Evolutionary conservation across 2,888 invertebrate species (phyloP).

Genomic region (Nemotelus pantherinus): DNA sequence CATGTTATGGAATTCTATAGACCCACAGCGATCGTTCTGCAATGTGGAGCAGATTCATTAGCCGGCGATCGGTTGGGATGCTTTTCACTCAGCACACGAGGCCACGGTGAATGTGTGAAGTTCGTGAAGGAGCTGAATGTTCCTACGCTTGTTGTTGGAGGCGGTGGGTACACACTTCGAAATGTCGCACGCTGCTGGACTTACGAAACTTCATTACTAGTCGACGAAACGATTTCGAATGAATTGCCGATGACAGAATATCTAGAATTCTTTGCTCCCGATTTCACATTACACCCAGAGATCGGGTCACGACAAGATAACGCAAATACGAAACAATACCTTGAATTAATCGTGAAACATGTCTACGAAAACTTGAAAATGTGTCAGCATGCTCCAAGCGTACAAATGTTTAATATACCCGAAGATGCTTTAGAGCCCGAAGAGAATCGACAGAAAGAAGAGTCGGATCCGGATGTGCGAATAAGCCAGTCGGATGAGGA

Average conservation of each 20-base stretch:
- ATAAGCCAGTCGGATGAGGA: constrained; percentile 82
- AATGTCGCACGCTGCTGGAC: constrained; percentile 99
- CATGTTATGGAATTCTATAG: constrained; percentile 96
- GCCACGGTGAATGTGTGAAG: constrained; percentile 97
- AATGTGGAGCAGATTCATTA: constrained; percentile 98
- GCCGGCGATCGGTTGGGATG: constrained; percentile 95
- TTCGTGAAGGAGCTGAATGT: constrained; percentile 93
- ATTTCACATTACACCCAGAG: constrained; percentile 95
- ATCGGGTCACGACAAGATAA: constrained; percentile 88
- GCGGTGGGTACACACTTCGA: constrained; percentile 87
- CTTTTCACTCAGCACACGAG: constrained; percentile 93
- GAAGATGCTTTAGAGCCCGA: constrained; percentile 80
- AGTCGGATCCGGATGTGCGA: constrained; percentile 84
- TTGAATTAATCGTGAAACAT: constrained; percentile 89
- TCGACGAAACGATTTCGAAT: constrained; percentile 92
- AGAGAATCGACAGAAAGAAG: constrained; percentile 74
- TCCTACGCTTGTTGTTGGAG: constrained; percentile 89
- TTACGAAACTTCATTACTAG: constrained; percentile 93
- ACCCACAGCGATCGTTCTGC: constrained; percentile 95
- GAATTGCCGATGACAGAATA: constrained; percentile 97
- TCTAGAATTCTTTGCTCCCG: constrained; percentile 96
- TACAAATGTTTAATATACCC: constrained; percentile 97
- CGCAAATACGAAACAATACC: constrained; percentile 93
- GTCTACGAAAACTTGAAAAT: constrained; percentile 93
- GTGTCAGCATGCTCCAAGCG: constrained; percentile 92